phyloP scores from a whole-genome alignment of 2,888 invertebrate genomes.

The Mamestra brassicae region DNA sequence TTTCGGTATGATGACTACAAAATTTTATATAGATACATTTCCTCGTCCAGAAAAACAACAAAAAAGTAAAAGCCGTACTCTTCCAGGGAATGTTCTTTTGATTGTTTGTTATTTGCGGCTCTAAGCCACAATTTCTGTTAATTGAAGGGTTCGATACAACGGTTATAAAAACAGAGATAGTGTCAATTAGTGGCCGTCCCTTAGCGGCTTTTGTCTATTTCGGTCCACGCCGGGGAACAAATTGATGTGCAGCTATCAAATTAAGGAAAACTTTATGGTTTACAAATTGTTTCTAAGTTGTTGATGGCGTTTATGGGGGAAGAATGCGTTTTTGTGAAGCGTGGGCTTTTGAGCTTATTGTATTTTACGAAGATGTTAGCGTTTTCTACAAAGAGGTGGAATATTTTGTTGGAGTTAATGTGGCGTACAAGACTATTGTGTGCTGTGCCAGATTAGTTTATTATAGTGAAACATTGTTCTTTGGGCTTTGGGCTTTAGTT shows the following conservation, averaged over 20 bases:
- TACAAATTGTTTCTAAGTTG: slow-evolving; percentile 76
- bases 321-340: slow-evolving; percentile 49
- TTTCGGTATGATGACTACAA: not conserved
- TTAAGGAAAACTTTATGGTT: slow-evolving; percentile 74
- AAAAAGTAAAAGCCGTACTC: slow-evolving; percentile 67
- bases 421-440: not conserved
- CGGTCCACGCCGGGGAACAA: slow-evolving; percentile 72
- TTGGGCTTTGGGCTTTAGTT: not conserved
- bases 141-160: slow-evolving; percentile 82
- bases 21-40: slow-evolving; percentile 4
- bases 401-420: slow-evolving; percentile 9
- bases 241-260: slow-evolving; percentile 79
- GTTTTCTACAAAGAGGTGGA: slow-evolving; percentile 23
- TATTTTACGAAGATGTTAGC: slow-evolving; percentile 36
- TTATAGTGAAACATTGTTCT: not conserved
- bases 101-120: slow-evolving; percentile 77
- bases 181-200: slow-evolving; percentile 81
- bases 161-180: slow-evolving; percentile 81
- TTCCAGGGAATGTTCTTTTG: slow-evolving; percentile 72
- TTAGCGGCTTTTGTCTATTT: slow-evolving; percentile 77
- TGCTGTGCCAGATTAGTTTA: not conserved
- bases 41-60: slow-evolving; percentile 25
- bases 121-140: slow-evolving; percentile 79
- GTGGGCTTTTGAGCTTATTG: slow-evolving; percentile 11
- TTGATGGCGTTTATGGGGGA: slow-evolving; percentile 43